These are phyloP conservation scores for Octodon degus DNA, from an alignment of 2,113 vertebrate genomes.

Conservation along the genomic window DNA sequence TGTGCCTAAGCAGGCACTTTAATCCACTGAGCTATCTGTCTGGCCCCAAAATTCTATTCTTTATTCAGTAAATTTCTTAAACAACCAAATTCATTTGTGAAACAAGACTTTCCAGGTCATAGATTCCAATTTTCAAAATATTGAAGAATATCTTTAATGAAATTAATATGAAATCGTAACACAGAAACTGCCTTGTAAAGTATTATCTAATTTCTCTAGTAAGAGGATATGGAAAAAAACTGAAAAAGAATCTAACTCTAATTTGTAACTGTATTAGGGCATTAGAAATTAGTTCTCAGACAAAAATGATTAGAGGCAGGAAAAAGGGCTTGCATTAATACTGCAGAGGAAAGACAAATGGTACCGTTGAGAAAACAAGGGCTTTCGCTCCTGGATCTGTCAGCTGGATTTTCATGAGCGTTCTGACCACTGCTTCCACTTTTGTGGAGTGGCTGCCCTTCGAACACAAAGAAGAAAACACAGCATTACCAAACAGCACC, in stretches of 20 bases:
- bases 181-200: conserved; percentile 22
- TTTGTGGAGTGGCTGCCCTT: conserved; percentile 99
- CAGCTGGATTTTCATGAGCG: conserved; percentile 95
- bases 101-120: conserved; percentile 42
- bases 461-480: conserved; percentile 70
- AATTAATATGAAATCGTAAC: conserved; percentile 36
- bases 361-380: conserved; percentile 98
- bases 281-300: conserved; percentile 28
- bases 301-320: background rate
- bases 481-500: conserved; percentile 11
- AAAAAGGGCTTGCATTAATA: background rate
- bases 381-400: conserved; percentile 95
- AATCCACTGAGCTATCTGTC: too few species aligned
- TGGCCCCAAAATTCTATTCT: too few species aligned
- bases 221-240: background rate
- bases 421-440: conserved; percentile 98
- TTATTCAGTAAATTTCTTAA: background rate
- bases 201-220: conserved; percentile 35
- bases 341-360: conserved; percentile 39
- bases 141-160: conserved; percentile 33
- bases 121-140: conserved; percentile 20
- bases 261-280: background rate
- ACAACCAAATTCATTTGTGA: background rate
- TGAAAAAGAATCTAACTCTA: background rate
- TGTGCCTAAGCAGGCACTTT: too few species aligned